phyloP scores from a whole-genome alignment of 2,888 invertebrate genomes.

The Acronicta leporina region DNA sequence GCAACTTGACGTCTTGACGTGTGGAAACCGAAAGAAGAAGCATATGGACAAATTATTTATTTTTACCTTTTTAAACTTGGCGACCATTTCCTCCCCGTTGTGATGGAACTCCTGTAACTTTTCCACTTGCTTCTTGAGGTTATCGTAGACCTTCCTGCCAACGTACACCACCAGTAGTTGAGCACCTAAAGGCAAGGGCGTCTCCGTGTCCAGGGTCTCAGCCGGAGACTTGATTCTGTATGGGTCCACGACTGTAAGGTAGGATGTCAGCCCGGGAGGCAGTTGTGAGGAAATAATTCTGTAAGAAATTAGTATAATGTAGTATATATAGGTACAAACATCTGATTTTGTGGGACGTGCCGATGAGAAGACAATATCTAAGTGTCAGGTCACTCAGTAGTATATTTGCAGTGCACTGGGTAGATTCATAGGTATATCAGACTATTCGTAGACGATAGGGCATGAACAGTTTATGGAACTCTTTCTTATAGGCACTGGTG shows the following conservation, averaged over 20 bases:
- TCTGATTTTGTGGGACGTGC: too few relatives aligned
- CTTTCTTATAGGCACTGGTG: too few relatives aligned
- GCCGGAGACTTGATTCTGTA: conserved; percentile 95
- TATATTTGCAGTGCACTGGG: too few relatives aligned
- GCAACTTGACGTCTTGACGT: too few relatives aligned
- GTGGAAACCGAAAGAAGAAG: too few relatives aligned
- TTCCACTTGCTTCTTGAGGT: conserved; percentile 78
- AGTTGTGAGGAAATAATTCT: conserved; percentile 95
- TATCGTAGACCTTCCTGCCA: conserved; percentile 89
- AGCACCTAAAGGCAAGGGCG: conserved; percentile 94
- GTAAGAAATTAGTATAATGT: conserved; percentile 52
- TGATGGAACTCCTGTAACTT: conserved; percentile 77
- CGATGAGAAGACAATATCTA: too few relatives aligned
- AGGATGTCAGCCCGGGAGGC: conserved; percentile 92
- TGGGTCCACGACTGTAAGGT: conserved; percentile 94
- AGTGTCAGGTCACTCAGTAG: too few relatives aligned
- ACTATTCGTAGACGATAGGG: too few relatives aligned
- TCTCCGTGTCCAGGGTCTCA: conserved; percentile 90
- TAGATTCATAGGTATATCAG: too few relatives aligned
- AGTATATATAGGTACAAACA: too few relatives aligned
- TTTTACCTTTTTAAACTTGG: conserved; percentile 79
- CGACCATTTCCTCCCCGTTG: conserved; percentile 82
- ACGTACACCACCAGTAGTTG: conserved; percentile 94
- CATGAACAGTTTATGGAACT: too few relatives aligned
- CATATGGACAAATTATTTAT: too few relatives aligned